These are phyloP conservation scores for Erebia aethiops DNA, from an alignment of 2,888 invertebrate genomes.

Conservation along the genomic window DNA sequence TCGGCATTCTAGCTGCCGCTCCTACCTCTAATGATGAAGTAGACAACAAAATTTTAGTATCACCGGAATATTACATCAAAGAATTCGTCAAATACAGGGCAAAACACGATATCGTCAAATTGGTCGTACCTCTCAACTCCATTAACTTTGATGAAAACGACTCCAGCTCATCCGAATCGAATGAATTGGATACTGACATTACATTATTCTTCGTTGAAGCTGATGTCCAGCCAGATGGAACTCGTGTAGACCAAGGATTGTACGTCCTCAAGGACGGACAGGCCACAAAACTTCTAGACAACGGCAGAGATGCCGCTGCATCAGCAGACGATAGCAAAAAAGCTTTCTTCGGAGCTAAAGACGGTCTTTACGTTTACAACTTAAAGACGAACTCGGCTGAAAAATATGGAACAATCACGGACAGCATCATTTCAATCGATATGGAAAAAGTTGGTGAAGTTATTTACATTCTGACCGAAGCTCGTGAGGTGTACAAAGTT, in stretches of 20 bases:
- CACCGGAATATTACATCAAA: slow-evolving; percentile 31
- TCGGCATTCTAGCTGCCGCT: slow-evolving; percentile 39
- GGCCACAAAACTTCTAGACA: slow-evolving; percentile 51
- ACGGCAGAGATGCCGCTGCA: slow-evolving; percentile 53
- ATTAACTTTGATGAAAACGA: slow-evolving; percentile 40
- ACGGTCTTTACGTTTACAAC: slow-evolving; percentile 58
- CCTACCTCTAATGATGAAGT: slow-evolving; percentile 35
- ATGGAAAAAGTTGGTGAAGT: slow-evolving; percentile 43
- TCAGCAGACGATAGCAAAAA: slow-evolving; percentile 48
- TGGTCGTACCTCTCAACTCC: slow-evolving; percentile 43
- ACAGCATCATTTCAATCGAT: slow-evolving; percentile 45
- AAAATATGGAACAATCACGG: slow-evolving; percentile 46
- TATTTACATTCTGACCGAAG: slow-evolving; percentile 61
- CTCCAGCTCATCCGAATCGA: slow-evolving; percentile 25
- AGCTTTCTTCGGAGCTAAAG: slow-evolving; percentile 56
- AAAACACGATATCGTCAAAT: slow-evolving; percentile 44
- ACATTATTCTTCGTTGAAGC: slow-evolving; percentile 45
- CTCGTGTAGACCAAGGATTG: slow-evolving; percentile 48
- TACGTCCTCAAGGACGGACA: slow-evolving; percentile 45
- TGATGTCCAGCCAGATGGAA: slow-evolving; percentile 35
- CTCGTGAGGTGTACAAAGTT: slow-evolving; percentile 59
- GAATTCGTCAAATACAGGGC: slow-evolving; percentile 36
- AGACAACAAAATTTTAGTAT: slow-evolving; percentile 30
- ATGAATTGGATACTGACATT: slow-evolving; percentile 30
- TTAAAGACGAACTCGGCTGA: slow-evolving; percentile 35